Evolutionary conservation across 2,888 invertebrate genomes (phyloP).

Genomic region (Meteorus colon): DNA sequence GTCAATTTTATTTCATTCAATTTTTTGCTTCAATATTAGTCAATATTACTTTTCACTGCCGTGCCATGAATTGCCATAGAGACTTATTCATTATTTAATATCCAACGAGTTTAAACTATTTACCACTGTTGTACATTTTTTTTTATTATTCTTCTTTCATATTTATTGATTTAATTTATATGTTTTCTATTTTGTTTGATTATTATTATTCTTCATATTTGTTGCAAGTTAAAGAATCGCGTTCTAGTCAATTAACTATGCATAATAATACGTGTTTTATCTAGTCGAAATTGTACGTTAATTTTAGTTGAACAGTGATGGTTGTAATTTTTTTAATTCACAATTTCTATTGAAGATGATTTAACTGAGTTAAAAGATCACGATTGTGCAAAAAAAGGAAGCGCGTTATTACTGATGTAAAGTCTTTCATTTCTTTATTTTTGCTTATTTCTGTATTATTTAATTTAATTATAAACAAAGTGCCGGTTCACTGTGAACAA

Average conservation of each 20-base stretch:
- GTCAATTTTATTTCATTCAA: slow-evolving; percentile 3
- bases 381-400: background rate
- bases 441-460: slow-evolving; percentile 30
- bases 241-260: slow-evolving; percentile 47
- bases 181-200: slow-evolving; percentile 19
- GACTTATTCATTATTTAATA: slow-evolving; percentile 17
- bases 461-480: slow-evolving; percentile 36
- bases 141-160: slow-evolving; percentile 20
- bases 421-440: background rate
- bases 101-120: background rate
- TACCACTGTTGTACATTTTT: slow-evolving; percentile 31
- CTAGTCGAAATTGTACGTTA: slow-evolving; percentile 50
- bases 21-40: slow-evolving; percentile 34
- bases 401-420: background rate
- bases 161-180: background rate
- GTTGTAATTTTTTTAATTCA: slow-evolving; percentile 25
- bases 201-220: slow-evolving; percentile 1
- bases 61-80: slow-evolving; percentile 68
- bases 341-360: background rate
- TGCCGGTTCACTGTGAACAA: background rate
- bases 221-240: background rate
- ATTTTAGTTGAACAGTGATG: background rate
- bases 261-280: slow-evolving; percentile 29
- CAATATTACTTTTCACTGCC: slow-evolving; percentile 34
- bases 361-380: slow-evolving; percentile 4